Evolutionary conservation across 2,797 vertebrate genomes (phyloP).

Genomic region (Benthosema pterotum): DNA sequence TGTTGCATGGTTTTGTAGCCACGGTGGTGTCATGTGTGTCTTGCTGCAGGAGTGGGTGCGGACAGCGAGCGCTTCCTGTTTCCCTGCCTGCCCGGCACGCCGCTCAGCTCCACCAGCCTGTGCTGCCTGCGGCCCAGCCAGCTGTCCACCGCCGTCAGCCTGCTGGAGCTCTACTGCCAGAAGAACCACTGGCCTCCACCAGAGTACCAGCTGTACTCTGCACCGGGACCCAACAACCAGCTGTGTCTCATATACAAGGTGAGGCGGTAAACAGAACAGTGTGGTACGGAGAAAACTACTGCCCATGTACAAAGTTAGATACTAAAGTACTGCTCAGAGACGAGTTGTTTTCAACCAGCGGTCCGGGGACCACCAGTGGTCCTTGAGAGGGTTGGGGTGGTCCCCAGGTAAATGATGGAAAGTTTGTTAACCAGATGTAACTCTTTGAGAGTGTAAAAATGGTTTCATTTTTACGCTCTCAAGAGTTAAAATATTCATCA

Average conservation of each 20-base stretch:
- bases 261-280: not conserved
- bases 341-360: too few relatives aligned
- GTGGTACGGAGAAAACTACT: not conserved
- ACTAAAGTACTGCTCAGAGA: slow-evolving; percentile 4
- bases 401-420: too few relatives aligned
- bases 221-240: slow-evolving; percentile 83
- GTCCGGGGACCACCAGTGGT: too few relatives aligned
- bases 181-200: slow-evolving; percentile 88
- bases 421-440: too few relatives aligned
- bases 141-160: slow-evolving; percentile 87
- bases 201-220: slow-evolving; percentile 91
- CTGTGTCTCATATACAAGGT: slow-evolving; percentile 84
- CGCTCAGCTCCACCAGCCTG: slow-evolving; percentile 84
- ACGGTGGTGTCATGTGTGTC: slow-evolving; percentile 1
- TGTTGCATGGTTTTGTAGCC: too few relatives aligned
- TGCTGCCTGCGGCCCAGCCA: slow-evolving; percentile 87
- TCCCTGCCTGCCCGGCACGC: slow-evolving; percentile 84
- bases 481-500: too few relatives aligned
- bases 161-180: slow-evolving; percentile 90
- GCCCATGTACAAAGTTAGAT: slow-evolving; percentile 9
- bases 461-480: too few relatives aligned
- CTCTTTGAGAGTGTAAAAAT: too few relatives aligned
- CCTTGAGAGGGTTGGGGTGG: too few relatives aligned
- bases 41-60: slow-evolving; percentile 2
- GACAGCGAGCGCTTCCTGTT: slow-evolving; percentile 80